Base-by-base conservation (phyloP, 1,140 invertebrate species). In the Acromyrmex echinatior region DNA sequence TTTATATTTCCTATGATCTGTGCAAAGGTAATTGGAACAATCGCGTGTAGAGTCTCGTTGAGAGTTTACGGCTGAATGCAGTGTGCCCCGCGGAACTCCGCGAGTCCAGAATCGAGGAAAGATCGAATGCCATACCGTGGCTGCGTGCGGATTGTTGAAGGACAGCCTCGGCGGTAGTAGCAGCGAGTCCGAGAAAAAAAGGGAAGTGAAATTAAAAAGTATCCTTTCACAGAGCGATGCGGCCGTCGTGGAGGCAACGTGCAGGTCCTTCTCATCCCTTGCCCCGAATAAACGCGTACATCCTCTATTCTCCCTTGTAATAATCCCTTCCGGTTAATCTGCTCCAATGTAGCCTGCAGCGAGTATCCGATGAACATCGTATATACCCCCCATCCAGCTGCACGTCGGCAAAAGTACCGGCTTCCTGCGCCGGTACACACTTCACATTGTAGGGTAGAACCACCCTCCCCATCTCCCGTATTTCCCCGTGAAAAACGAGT, bases 301-400 rank as follows among this genome's bases (percentile, higher is more conserved):
- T 91, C 65, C 90, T 89, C 88, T 82, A 81, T 78, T 86, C 89
- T 88, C 92, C 89, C 89, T 92, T 88, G 88, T 93, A 91, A 92
- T 93, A 94, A 94, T 94, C 92, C 93, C 87, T 93, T 94, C 92
- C 92, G 92, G 92, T 94, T 94, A 94, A 94, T 94, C 93, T 94
- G 93, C 92, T 93, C 92, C 91, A 91, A 92, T 85, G 91, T 91
- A 91, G 91, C 88, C 88, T 87, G 66, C 88, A 89, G 89, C 92
- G 88, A 90, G 88, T 91, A 92, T 91, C 87, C 90, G 91, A 91
- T 92, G 91, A 92, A 91, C 88, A 88, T 88, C 78, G 78, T 86
- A 84, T 65, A 66, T 84, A 77, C 89, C 86, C 53, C 89, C 90
- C 85, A 84, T 87, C 76, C 82, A 81, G 87, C 85, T 90, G 78